Conservation (phyloP, 1,140 invertebrate genomes). For the Aleiodes sp. region DNA sequence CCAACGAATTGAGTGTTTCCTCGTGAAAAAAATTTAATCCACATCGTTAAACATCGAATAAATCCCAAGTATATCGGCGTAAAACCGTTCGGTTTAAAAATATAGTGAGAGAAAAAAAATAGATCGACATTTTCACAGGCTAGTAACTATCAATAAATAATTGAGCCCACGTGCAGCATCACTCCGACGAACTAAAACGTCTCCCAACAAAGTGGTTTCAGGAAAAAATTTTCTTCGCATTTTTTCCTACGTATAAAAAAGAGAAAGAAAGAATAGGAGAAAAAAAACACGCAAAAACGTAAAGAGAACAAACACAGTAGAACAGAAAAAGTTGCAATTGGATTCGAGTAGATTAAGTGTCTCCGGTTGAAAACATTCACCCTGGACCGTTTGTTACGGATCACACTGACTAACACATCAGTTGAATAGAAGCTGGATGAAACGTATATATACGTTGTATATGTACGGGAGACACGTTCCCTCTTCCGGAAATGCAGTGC, state of each 20-base stretch:
- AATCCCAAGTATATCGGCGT: not conserved
- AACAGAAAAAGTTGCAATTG: slow-evolving; percentile 14
- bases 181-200: not conserved
- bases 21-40: not conserved
- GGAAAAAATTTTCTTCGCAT: too few species aligned
- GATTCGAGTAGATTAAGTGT: slow-evolving; percentile 16
- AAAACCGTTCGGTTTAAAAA: not conserved
- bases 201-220: too few species aligned
- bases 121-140: not conserved
- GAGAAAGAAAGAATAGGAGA: too few species aligned
- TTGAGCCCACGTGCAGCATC: not conserved
- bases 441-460: not conserved
- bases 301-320: not conserved
- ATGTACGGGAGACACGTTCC: not conserved
- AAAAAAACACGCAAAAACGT: not conserved
- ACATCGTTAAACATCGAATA: not conserved
- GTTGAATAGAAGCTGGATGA: not conserved
- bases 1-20: not conserved
- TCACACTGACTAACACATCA: not conserved
- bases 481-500: slow-evolving; percentile 32
- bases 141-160: not conserved
- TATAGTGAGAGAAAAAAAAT: not conserved
- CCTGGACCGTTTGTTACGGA: slow-evolving; percentile 17
- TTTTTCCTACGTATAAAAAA: too few species aligned
- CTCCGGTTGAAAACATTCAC: slow-evolving; percentile 14